phyloP scores from a whole-genome alignment of 2,113 vertebrate species.

The Ovis canadensis region DNA sequence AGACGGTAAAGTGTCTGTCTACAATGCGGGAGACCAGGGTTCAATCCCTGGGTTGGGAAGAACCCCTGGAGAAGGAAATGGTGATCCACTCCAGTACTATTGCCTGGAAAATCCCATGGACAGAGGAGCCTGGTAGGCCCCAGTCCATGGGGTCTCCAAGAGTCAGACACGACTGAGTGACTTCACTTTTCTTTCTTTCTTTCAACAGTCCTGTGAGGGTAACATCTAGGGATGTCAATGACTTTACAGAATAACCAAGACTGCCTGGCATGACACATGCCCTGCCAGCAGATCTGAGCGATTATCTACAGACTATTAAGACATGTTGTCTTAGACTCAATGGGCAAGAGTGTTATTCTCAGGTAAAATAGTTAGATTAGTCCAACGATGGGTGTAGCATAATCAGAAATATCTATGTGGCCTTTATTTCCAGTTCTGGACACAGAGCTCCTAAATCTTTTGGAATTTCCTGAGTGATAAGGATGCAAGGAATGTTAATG shows the following conservation, averaged over 20 bases:
- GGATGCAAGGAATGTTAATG: neutral
- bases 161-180: too few species aligned
- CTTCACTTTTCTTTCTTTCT: too few species aligned
- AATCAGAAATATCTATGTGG: neutral
- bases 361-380: neutral
- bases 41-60: too few species aligned
- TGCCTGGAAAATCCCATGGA: too few species aligned
- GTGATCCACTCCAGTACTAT: too few species aligned
- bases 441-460: neutral
- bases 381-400: neutral
- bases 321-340: constrained; percentile 15
- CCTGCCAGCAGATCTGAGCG: neutral
- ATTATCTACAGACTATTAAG: neutral
- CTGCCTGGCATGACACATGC: neutral
- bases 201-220: neutral
- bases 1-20: too few species aligned
- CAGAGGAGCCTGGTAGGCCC: too few species aligned
- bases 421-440: neutral
- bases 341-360: neutral
- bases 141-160: too few species aligned
- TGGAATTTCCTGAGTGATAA: neutral
- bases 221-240: neutral
- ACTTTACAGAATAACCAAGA: neutral
- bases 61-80: too few species aligned
- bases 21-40: too few species aligned